These are phyloP conservation scores for Leucophenga montana DNA, from an alignment of 2,888 invertebrate genomes.

Conservation along the genomic window DNA sequence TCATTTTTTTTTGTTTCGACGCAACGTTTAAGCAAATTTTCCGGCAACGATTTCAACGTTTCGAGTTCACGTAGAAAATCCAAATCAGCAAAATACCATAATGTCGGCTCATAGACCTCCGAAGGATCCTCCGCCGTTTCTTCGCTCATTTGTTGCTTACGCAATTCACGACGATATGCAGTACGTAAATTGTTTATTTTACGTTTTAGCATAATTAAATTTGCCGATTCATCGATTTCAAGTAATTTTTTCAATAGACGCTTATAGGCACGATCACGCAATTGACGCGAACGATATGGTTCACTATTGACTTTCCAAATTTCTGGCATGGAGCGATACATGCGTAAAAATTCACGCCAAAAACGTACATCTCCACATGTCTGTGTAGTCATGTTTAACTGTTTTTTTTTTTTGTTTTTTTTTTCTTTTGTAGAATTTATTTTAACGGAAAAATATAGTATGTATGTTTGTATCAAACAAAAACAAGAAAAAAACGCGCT, in stretches of 20 bases:
- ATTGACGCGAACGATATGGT: conserved; percentile 46
- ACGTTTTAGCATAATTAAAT: conserved; percentile 50
- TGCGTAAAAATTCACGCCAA: conserved; percentile 49
- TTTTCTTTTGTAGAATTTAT: no score
- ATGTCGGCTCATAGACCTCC: conserved; percentile 46
- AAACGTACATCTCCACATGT: neutral
- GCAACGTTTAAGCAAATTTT: neutral
- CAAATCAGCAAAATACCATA: conserved; percentile 56
- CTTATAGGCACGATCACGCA: conserved; percentile 43
- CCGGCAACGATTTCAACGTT: neutral
- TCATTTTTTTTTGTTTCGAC: neutral
- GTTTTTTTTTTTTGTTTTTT: no score
- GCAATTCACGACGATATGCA: conserved; percentile 54
- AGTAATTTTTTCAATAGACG: conserved; percentile 40
- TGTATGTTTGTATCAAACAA: no score
- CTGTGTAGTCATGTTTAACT: no score
- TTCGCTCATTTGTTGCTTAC: conserved; percentile 47
- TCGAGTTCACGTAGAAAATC: conserved; percentile 53
- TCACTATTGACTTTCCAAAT: conserved; percentile 45
- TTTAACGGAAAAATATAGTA: no score
- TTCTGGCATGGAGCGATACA: conserved; percentile 55
- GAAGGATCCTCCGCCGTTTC: neutral
- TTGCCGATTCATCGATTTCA: conserved; percentile 36
- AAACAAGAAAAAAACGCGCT: no score
- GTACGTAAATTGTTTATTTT: conserved; percentile 59